Evolutionary conservation across 2,888 invertebrate genomes (phyloP), one percentile per base, ranked within the genome.

Genomic region (Neocrepidodera transversa): DNA sequence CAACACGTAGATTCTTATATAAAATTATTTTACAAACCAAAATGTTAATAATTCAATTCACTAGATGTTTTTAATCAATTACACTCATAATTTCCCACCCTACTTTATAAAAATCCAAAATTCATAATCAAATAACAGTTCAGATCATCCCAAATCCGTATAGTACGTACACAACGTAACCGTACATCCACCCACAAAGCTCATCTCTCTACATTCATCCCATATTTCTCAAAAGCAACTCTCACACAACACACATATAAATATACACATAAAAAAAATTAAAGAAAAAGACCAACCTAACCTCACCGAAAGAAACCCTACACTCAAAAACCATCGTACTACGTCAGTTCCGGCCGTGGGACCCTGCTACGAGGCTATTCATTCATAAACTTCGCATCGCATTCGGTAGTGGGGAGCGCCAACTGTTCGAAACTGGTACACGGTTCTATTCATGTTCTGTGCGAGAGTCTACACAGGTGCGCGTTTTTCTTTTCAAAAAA

Each of bases 301-400:
- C 42, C 43, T 35, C 43, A 28, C 35, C 17, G 18, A 13, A 20
- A 40, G 23, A 38, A 50, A 50, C 30, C 28, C 10, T 30, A 23
- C 35, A 49, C 50, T 26, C 50, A 13, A 35, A 23, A 43, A 38
- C 36, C 49, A 35, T 32, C 43, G 35, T 40, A 23, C 49, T 62
- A 67, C 66, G 68, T 68, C 68, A 66, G 65, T 64, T 68, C 68
- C 68, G 68, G 62, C 36, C 56, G 51, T 60, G 58, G 62, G 60
- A 72, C 78, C 79, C 74, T 69, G 77, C 68, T 65, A 63, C 65
- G 79, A 80, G 79, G 72, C 77, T 80, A 80, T 82, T 82, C 82
- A 82, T 83, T 83, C 83, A 83, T 82, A 82, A 82, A 74, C 71
- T 69, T 65, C 62, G 51, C 3, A 4, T 18, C 47, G 17, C 64